A percentile compares a stretch with the other conserved stretches of the same genome.
Conservation (phyloP, 2,113 vertebrate genomes). For the Rhinoderma darwinii region DNA sequence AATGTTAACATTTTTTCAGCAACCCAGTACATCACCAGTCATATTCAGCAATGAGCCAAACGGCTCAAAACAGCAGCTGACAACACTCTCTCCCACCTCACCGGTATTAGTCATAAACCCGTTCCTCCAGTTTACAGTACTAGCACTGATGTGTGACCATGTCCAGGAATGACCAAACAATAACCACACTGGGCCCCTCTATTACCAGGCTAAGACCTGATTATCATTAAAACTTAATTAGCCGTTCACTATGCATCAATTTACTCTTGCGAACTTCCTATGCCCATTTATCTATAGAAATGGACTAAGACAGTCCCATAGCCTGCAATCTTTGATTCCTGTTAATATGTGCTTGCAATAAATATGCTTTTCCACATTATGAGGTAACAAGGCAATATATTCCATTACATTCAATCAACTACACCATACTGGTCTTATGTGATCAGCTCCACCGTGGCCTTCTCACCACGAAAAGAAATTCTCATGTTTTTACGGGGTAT, state of each 20-base stretch:
- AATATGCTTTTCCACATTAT: not conserved
- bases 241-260: not conserved
- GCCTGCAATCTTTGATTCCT: not conserved
- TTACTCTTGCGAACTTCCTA: not conserved
- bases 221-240: constrained; percentile 43
- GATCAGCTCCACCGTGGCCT: not conserved
- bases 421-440: not conserved
- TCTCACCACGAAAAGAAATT: no score
- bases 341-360: not conserved
- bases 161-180: constrained; percentile 16
- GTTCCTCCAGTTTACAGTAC: constrained; percentile 17
- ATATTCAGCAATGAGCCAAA: not conserved
- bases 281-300: not conserved
- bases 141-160: constrained; percentile 33
- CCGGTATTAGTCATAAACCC: not conserved
- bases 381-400: not conserved
- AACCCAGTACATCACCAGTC: not conserved
- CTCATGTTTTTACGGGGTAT: not conserved
- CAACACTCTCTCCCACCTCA: not conserved
- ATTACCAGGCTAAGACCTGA: not conserved
- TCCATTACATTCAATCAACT: not conserved
- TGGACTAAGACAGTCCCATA: not conserved
- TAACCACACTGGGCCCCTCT: constrained; percentile 22
- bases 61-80: not conserved
- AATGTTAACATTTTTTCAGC: not conserved